These are phyloP conservation scores for Brachionus sp. DNA, from an alignment of 1,140 invertebrate species.

Conservation along the genomic window DNA sequence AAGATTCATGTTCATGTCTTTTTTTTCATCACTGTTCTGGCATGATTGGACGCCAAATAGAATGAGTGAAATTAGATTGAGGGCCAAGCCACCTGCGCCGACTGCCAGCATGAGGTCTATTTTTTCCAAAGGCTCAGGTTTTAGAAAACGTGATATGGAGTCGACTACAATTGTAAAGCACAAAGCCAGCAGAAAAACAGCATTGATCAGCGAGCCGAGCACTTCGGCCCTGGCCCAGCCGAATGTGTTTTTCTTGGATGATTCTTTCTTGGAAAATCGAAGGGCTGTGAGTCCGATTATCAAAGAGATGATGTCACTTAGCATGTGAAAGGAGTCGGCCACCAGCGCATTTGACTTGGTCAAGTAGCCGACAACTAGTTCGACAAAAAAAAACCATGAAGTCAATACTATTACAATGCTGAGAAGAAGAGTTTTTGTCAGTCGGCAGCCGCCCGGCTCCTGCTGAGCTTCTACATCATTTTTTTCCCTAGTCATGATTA, in stretches of 20 bases:
- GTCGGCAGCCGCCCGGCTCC: background rate
- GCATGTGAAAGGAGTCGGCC: slow-evolving; percentile 65
- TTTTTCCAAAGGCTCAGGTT: slow-evolving; percentile 47
- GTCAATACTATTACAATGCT: background rate
- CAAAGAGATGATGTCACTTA: slow-evolving; percentile 63
- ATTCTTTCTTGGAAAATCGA: slow-evolving; percentile 51
- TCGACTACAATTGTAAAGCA: slow-evolving; percentile 65
- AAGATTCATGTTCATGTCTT: slow-evolving; percentile 73
- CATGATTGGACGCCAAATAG: background rate
- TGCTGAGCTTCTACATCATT: background rate
- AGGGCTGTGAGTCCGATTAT: slow-evolving; percentile 59
- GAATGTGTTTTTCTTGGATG: slow-evolving; percentile 62
- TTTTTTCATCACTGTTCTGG: background rate
- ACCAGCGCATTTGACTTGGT: slow-evolving; percentile 64
- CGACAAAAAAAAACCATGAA: slow-evolving; percentile 61
- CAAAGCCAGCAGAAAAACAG: slow-evolving; percentile 63
- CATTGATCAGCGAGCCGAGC: slow-evolving; percentile 63
- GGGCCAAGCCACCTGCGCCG: background rate
- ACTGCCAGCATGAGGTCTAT: background rate
- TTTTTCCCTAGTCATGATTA: background rate
- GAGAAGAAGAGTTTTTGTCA: background rate
- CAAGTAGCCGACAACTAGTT: slow-evolving; percentile 63
- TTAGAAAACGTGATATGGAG: slow-evolving; percentile 56
- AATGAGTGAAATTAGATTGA: background rate
- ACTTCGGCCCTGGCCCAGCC: slow-evolving; percentile 65